A percentile compares a stretch with the other conserved stretches of the same genome.
Conservation (phyloP, 2,113 vertebrate species). For the Girardinichthys multiradiatus region DNA sequence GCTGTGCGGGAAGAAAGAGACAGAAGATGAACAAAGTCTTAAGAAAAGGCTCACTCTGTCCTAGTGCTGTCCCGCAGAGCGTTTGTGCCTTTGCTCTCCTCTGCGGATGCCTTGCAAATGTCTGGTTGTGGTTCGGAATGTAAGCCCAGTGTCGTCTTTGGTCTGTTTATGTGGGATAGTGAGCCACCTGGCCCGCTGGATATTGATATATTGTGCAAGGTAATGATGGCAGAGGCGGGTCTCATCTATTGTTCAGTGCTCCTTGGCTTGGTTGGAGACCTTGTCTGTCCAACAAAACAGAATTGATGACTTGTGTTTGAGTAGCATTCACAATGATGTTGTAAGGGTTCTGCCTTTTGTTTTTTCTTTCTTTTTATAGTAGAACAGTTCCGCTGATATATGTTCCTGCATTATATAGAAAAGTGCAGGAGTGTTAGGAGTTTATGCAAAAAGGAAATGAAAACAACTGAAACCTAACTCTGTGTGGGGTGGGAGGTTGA, state of each 20-base stretch:
- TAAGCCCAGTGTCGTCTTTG: constrained; percentile 51
- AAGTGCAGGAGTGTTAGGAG: not conserved
- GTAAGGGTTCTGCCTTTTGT: not conserved
- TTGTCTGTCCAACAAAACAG: not conserved
- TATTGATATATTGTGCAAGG: constrained; percentile 57
- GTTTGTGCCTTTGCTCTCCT: constrained; percentile 54
- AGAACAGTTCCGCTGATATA: not conserved
- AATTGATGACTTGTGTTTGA: constrained; percentile 15
- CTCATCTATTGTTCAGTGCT: constrained; percentile 28
- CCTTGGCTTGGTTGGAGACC: constrained; percentile 5
- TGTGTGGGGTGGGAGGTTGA: no score
- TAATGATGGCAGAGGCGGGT: constrained; percentile 36
- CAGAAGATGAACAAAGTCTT: constrained; percentile 57
- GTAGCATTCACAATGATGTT: not conserved
- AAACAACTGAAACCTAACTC: not conserved
- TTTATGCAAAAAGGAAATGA: not conserved
- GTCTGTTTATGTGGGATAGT: constrained; percentile 43
- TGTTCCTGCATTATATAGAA: not conserved
- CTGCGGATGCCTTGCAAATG: constrained; percentile 64
- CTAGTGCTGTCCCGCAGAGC: constrained; percentile 43
- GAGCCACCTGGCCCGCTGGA: constrained; percentile 19
- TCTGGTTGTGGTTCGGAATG: constrained; percentile 62
- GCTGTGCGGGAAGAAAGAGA: constrained; percentile 52
- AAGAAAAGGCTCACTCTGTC: constrained; percentile 45
- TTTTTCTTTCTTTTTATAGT: not conserved